Conservation (phyloP, 2,113 vertebrate species). For the Chaetodon trifascialis region DNA sequence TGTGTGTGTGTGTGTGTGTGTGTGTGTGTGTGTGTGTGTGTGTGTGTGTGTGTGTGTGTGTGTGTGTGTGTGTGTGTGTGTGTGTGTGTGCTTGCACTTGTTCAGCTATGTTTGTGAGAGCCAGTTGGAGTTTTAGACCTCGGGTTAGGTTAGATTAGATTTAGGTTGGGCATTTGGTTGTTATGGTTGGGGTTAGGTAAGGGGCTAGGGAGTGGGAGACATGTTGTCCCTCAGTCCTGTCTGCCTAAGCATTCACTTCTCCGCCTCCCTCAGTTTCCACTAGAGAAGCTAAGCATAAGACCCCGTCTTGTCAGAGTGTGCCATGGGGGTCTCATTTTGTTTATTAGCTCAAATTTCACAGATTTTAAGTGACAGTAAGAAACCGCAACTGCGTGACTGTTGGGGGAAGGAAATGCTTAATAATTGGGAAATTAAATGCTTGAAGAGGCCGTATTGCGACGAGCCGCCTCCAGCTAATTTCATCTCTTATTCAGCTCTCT, state of each 20-base stretch:
- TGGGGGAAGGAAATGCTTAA: conserved; percentile 40
- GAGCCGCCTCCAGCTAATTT: conserved; percentile 58
- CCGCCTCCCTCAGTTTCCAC: conserved; percentile 2
- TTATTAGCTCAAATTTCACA: conserved; percentile 57
- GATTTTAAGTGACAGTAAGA: conserved; percentile 64
- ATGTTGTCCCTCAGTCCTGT: not conserved
- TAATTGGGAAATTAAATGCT: conserved; percentile 74
- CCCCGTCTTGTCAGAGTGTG: conserved; percentile 10
- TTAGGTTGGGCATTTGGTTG: too few relatives aligned
- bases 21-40: not conserved
- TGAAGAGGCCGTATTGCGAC: conserved; percentile 49
- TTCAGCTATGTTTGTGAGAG: too few relatives aligned
- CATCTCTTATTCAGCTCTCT: conserved; percentile 43
- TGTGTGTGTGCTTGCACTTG: too few relatives aligned
- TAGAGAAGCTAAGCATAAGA: conserved; percentile 19
- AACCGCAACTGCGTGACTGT: conserved; percentile 31
- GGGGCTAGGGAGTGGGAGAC: too few relatives aligned
- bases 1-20: not conserved
- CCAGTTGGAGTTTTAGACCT: too few relatives aligned
- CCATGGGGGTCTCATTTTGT: conserved; percentile 45
- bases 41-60: not conserved
- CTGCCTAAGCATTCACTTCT: not conserved
- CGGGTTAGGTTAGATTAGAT: too few relatives aligned
- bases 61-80: not conserved
- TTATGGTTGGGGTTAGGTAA: too few relatives aligned